Base-by-base conservation (phyloP, 2,113 vertebrate genomes). In the Archilochus colubris region DNA sequence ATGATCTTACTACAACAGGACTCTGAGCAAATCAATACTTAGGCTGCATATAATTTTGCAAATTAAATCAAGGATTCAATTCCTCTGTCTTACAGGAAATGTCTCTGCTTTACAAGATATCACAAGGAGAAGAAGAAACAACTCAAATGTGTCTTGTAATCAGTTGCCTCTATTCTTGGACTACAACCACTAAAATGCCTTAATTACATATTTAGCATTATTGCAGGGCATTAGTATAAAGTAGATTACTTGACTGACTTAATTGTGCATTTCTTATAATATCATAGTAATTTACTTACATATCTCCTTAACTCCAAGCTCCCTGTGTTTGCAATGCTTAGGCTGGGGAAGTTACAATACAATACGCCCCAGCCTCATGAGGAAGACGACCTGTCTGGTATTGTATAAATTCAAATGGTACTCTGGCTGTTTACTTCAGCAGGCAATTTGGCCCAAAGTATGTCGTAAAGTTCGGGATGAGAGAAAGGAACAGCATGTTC, bases 401-500 rank as follows among this genome's bases (percentile, higher is more conserved):
- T 28, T 81, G 46, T 61, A 68, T 67, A 91, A 95, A 93, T 48
- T 89, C 50, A 70, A 78, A 57, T 61, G 79, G 25, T 31, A 68
- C 59, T 93, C 77, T 38, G 64, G 28, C 76, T 91, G 82, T 97
- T 93, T 93, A 94, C 76, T 91, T 80, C 68, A 83, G n/a, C 85
- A 89, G 73, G 62, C 14, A 61, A 53, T 81, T 89, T 96, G 89
- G 82, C 85, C 79, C 53, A 24, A 75, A 83, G 11, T 28, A 23
- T 15, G 12, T 25, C 72, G 36, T 33, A 88, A 91, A 95, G 54
- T 14, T 91, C 92, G 94, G 93, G 91, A 81, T 72, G 53, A 68
- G 88, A 88, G 57, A 90, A 91, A 89, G 82, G 95, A 97, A 96
- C 94, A 89, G 73, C 61, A 81, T 81, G 93, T 95, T 96, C 95